phyloP scores from a whole-genome alignment of 1,140 invertebrate genomes.

The Polypedilum pembai region DNA sequence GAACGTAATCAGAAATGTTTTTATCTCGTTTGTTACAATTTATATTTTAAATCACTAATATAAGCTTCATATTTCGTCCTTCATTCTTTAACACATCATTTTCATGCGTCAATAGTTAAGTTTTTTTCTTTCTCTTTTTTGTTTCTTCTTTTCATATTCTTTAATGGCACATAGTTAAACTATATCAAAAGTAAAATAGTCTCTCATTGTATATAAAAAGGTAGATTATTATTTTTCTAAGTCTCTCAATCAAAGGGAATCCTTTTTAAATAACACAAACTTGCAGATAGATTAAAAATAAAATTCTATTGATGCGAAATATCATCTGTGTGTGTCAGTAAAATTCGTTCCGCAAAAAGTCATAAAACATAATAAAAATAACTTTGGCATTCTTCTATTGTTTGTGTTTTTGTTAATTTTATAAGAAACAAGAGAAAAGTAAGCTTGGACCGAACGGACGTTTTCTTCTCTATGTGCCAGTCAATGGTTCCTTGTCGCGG shows the following conservation, averaged over 20 bases:
- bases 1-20: background rate
- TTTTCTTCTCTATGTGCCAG: constrained; percentile 40
- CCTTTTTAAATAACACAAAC: background rate
- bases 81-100: no score
- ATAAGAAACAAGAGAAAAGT: constrained; percentile 43
- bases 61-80: no score
- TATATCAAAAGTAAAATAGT: background rate
- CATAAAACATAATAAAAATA: background rate
- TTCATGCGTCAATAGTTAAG: no score
- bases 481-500: constrained; percentile 36
- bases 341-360: background rate
- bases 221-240: background rate
- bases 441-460: constrained; percentile 41
- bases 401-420: constrained; percentile 15
- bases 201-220: background rate
- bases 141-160: background rate
- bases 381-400: background rate
- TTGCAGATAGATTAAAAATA: background rate
- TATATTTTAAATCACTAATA: background rate
- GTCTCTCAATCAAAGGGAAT: no score
- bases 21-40: background rate
- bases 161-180: constrained; percentile 11
- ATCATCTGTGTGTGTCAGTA: background rate
- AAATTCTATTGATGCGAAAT: background rate
- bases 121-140: no score